Evolutionary conservation across 2,113 vertebrate genomes (phyloP), one percentile per base, ranked within the genome.

Genomic region (Capricornis sumatraensis): DNA sequence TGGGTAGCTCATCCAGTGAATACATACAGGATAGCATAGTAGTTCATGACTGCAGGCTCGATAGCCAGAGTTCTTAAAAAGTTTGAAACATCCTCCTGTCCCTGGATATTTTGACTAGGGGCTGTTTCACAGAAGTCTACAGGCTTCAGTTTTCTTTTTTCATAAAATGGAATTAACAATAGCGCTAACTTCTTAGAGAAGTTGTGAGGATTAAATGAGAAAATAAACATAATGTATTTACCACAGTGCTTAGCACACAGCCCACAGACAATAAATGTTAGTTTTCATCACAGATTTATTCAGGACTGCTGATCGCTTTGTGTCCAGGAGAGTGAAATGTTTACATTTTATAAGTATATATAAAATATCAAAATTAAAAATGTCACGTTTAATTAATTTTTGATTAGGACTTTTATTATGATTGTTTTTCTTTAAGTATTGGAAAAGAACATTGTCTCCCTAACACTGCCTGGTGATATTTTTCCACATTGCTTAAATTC

Each of bases 391-490:
- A 64, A 27, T 94, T 93, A 87, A 58, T 55, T 89, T 97, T 85
- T 62, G 9, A 53, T 89, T 85, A 86, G 14, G 19, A 12, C 15
- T 94, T 92, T 92, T 89, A 93, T 53, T 19, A 33, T 15, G 74
- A 58, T 52, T 57, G 11, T 83, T 62, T 78, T 78, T 87, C 47
- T 94, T 94, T 64, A 88, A 89, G 53, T 94, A 36, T 86, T 97
- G 93, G 71, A 90, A 87, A 96, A 60, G 36, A 93, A 28, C 47
- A 57, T 55, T 57, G 8, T 94, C 30, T 91, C 45, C 13, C 3
- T 14, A 53, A 64, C 3, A 87, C 30, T 83, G 19, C 33, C 28
- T 92, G 30, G 7, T 71, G 47, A 67, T 62, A 71, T 84, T 97
- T 96, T 96, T 95, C 76, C 86, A 81, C 2, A 27, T 43, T 57